These are phyloP conservation scores for Cottoperca gobio DNA, from an alignment of 2,797 vertebrate species.

Conservation along the genomic window DNA sequence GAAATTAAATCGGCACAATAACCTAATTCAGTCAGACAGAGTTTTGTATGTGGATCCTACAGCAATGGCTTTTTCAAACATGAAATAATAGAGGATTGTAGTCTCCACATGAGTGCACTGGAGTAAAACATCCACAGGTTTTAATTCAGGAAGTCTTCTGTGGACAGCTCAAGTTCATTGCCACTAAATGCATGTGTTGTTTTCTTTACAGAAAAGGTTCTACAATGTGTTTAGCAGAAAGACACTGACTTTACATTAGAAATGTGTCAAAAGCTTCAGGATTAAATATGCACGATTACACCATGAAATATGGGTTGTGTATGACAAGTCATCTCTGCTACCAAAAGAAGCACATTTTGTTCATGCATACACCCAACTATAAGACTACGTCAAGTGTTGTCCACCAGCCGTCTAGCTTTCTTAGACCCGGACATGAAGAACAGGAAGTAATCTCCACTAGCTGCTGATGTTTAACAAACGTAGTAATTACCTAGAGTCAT, in stretches of 20 bases:
- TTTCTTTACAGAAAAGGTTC: background rate
- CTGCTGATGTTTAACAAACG: conserved; percentile 4
- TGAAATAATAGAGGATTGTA: conserved; percentile 9
- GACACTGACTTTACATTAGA: background rate
- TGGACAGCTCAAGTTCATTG: background rate
- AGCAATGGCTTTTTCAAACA: conserved; percentile 29
- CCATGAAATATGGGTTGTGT: background rate
- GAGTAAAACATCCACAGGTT: conserved; percentile 16
- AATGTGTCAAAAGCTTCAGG: background rate
- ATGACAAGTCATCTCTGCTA: background rate
- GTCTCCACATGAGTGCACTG: conserved; percentile 3
- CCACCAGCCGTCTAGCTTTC: conserved; percentile 5
- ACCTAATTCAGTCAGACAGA: conserved; percentile 77
- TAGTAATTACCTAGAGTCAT: background rate
- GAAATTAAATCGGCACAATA: conserved; percentile 80
- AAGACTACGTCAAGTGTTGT: background rate
- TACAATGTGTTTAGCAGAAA: background rate
- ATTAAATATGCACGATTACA: conserved; percentile 12
- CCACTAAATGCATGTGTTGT: background rate
- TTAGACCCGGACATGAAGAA: conserved; percentile 5
- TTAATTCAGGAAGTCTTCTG: background rate
- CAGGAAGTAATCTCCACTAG: background rate
- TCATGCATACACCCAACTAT: background rate
- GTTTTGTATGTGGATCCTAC: conserved; percentile 27
- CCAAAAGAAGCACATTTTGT: background rate